Evolutionary conservation across 2,888 invertebrate genomes (phyloP), one percentile per base, ranked within the genome.

Genomic region (Tetropium fuscum): DNA sequence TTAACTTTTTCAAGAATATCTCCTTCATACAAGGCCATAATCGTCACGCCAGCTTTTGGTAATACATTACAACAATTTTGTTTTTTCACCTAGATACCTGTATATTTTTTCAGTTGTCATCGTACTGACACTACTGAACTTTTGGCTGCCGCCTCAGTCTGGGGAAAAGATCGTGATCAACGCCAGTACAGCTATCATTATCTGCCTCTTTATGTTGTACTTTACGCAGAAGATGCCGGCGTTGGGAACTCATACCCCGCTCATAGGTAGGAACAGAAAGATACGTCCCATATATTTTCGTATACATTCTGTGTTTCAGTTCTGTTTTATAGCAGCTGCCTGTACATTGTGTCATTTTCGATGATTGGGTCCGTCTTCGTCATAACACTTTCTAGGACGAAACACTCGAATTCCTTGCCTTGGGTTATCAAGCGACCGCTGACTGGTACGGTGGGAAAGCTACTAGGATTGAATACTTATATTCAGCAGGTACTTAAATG

Each of bases 141-240:
- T 90, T 76, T 88, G 88, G 87, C 71, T 90, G 41, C 89, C 90
- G 0, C 87, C 89, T 0, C 85, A 87, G 68, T 85, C 88, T 67
- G 87, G 87, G 10, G 89, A 89, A 75, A 89, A 90, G 77, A 83
- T 90, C 15, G 77, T 87, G 8, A 75, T 89, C 11, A 87, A 87
- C 66, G 86, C 87, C 4, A 82, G 86, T 48, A 85, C 86, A 5
- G 83, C 87, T 8, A 74, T 90, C 0, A 83, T 89, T 41, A 85
- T 87, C 32, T 83, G 85, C n/a, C 78, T 87, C 11, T 87, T 87
- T 71, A 82, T 90, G 54, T 81, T 88, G 73, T 89, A 87, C 76
- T 88, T 90, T 72, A 84, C 87, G 0, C 84, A 86, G 59, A 84
- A 86, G 72, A 75, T 87, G 47, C 87, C 87, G 7, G 82, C 85